These are phyloP conservation scores for Aurelia coerulea DNA, from an alignment of 30 jellyfish, hydroid and myxozoan genomes.

Conservation along the genomic window DNA sequence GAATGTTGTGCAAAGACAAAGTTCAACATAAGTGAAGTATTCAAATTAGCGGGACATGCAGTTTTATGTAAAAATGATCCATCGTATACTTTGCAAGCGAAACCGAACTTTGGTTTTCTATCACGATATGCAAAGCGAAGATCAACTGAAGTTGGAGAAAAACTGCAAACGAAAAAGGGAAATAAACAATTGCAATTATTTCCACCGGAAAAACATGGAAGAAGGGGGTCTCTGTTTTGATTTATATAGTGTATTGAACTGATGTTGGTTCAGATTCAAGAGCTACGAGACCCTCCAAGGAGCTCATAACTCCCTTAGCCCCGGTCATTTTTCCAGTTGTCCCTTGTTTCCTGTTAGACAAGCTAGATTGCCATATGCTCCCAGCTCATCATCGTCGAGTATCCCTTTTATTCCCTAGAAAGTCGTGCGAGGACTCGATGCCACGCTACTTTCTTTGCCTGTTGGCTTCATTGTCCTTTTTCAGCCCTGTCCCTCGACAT, in stretches of 20 bases:
- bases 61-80: slow-evolving; percentile 53
- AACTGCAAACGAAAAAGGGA: slow-evolving; percentile 42
- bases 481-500: no score
- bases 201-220: slow-evolving; percentile 16
- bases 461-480: no score
- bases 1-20: slow-evolving; percentile 93
- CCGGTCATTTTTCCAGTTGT: no score
- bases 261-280: neutral
- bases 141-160: slow-evolving; percentile 76
- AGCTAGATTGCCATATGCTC: no score
- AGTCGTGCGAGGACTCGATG: no score
- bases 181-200: slow-evolving; percentile 1
- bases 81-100: slow-evolving; percentile 19
- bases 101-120: slow-evolving; percentile 58
- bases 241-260: neutral
- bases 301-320: no score
- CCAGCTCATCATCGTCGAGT: no score
- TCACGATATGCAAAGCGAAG: slow-evolving; percentile 67
- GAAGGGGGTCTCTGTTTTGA: slow-evolving; percentile 73
- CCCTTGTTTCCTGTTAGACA: no score
- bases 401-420: no score
- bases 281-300: no score
- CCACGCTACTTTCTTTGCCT: no score
- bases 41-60: slow-evolving; percentile 77
- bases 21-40: slow-evolving; percentile 68